Evolutionary conservation across 2,113 vertebrate species (phyloP).

Genomic region (Columbina picui): DNA sequence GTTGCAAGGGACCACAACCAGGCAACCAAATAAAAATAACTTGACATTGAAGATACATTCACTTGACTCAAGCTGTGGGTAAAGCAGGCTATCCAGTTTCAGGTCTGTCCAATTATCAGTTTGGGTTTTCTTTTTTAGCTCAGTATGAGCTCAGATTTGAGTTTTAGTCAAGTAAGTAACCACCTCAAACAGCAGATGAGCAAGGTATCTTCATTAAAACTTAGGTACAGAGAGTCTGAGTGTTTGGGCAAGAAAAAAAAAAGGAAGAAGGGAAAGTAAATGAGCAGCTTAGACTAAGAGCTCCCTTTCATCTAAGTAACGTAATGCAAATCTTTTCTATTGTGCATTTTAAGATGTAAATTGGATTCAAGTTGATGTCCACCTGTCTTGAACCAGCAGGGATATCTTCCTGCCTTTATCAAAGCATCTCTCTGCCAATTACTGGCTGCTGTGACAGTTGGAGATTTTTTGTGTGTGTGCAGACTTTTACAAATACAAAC

Average conservation of each 20-base stretch:
- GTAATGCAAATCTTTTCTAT: conserved; percentile 45
- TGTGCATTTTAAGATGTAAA: conserved; percentile 59
- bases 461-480: conserved; percentile 21
- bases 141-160: conserved; percentile 40
- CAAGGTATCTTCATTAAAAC: conserved; percentile 69
- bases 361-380: conserved; percentile 70
- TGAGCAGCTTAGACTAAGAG: conserved; percentile 41
- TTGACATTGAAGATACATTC: background rate
- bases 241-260: background rate
- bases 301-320: conserved; percentile 40
- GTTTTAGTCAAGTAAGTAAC: conserved; percentile 24
- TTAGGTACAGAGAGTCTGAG: conserved; percentile 39
- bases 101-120: conserved; percentile 43
- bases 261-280: background rate
- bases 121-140: conserved; percentile 17
- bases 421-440: conserved; percentile 68
- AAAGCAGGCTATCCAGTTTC: background rate
- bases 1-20: background rate
- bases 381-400: conserved; percentile 71
- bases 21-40: conserved; percentile 18
- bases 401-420: conserved; percentile 36
- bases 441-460: conserved; percentile 50
- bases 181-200: conserved; percentile 26
- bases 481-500: conserved; percentile 65
- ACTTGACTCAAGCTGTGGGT: background rate